phyloP scores from a whole-genome alignment of 2,888 invertebrate species.

The Drosophila meridionalis region DNA sequence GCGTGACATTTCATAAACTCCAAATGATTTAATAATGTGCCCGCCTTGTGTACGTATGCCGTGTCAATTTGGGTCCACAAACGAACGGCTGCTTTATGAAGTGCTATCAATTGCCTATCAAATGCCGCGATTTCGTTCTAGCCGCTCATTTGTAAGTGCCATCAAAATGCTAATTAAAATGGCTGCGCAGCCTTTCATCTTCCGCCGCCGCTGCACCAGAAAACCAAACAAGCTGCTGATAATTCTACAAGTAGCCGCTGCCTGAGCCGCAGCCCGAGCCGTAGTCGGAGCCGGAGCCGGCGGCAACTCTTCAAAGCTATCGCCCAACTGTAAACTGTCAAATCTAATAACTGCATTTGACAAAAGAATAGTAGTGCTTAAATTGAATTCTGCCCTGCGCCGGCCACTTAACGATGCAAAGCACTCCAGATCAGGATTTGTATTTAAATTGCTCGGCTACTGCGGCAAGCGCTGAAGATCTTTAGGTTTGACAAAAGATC shows the following conservation, averaged over 20 bases:
- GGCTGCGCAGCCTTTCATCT: conserved; percentile 67
- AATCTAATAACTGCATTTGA: conserved; percentile 80
- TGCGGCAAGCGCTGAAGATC: conserved; percentile 44
- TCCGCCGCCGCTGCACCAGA: conserved; percentile 70
- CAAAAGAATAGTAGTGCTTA: conserved; percentile 66
- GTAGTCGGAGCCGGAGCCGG: neutral
- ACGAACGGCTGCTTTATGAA: conserved; percentile 75
- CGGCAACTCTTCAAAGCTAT: conserved; percentile 66
- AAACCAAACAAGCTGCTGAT: conserved; percentile 69
- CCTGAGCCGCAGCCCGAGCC: conserved; percentile 36
- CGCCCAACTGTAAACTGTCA: conserved; percentile 67
- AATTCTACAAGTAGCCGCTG: conserved; percentile 49
- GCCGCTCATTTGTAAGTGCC: conserved; percentile 70
- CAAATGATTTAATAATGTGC: conserved; percentile 66
- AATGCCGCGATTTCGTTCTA: conserved; percentile 64
- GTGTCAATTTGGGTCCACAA: conserved; percentile 41
- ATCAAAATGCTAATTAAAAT: conserved; percentile 82
- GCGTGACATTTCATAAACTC: conserved; percentile 70
- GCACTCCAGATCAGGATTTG: conserved; percentile 74
- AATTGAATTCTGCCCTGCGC: conserved; percentile 62
- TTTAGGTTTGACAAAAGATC: conserved; percentile 56
- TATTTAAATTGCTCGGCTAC: conserved; percentile 71
- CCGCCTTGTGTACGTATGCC: conserved; percentile 28
- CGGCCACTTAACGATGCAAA: conserved; percentile 68
- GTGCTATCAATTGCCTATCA: conserved; percentile 77